These are phyloP conservation scores for Nematostella vectensis DNA, from an alignment of 92 coral and sea anemone genomes.

Conservation along the genomic window DNA sequence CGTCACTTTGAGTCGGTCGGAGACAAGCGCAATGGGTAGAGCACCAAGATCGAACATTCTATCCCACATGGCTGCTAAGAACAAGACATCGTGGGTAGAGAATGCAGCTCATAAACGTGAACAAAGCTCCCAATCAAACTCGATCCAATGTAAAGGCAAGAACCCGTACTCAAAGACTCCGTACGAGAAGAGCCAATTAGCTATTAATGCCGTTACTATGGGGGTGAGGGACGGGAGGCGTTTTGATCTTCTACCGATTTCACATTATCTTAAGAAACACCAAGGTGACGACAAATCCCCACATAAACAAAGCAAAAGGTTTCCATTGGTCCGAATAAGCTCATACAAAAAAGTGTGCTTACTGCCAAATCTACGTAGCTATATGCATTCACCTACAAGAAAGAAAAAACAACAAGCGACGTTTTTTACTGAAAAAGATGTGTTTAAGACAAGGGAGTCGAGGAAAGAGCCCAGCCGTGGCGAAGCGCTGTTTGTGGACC, in stretches of 20 bases:
- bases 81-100: constrained; percentile 69
- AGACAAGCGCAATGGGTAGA: constrained; percentile 5
- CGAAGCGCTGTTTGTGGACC: constrained; percentile 30
- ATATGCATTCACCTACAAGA: not conserved
- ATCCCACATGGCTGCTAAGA: constrained; percentile 88
- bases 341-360: constrained; percentile 43
- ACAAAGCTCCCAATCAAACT: constrained; percentile 17
- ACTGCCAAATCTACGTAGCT: not conserved
- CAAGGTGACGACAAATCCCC: constrained; percentile 14
- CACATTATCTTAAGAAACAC: constrained; percentile 42
- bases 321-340: constrained; percentile 61
- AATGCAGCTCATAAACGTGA: constrained; percentile 27
- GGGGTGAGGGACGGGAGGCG: constrained; percentile 68
- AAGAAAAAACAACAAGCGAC: constrained; percentile 24
- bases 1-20: constrained; percentile 24
- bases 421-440: constrained; percentile 65
- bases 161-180: constrained; percentile 37
- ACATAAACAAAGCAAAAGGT: constrained; percentile 17
- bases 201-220: constrained; percentile 39
- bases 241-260: constrained; percentile 72
- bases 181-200: constrained; percentile 36
- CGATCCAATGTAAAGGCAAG: constrained; percentile 55
- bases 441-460: constrained; percentile 44
- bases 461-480: constrained; percentile 57
- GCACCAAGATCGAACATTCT: constrained; percentile 54